A percentile compares a stretch with the other conserved stretches of the same genome.
Conservation (phyloP, 1,140 invertebrate species). For the Lutraria rhynchaena region DNA sequence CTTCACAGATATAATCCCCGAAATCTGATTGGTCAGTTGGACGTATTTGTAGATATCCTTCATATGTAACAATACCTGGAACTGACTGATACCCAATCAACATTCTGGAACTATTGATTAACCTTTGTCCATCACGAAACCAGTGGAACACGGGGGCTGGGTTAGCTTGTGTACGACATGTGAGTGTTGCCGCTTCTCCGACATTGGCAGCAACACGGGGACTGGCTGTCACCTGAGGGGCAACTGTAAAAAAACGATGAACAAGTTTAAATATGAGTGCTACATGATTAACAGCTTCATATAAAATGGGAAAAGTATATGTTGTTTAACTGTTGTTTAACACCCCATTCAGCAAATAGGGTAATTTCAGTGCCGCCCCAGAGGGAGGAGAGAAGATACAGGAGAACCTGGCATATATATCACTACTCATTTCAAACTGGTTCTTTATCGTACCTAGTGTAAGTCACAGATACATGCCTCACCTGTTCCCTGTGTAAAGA, state of each 20-base stretch:
- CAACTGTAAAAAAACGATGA: slow-evolving; percentile 52
- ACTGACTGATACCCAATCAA: slow-evolving; percentile 3
- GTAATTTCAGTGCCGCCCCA: no score
- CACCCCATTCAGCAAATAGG: no score
- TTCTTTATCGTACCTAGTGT: no score
- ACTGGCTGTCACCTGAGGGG: slow-evolving; percentile 45
- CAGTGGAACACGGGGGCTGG: slow-evolving; percentile 68
- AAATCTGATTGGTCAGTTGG: slow-evolving; percentile 48
- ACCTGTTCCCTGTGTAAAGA: no score
- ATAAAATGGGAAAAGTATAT: neutral
- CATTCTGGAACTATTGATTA: slow-evolving; percentile 32
- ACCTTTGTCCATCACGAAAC: slow-evolving; percentile 60
- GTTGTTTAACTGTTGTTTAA: no score
- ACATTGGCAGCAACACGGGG: slow-evolving; percentile 61
- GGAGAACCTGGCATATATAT: no score
- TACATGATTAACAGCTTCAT: neutral
- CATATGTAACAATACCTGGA: slow-evolving; percentile 20
- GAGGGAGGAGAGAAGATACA: no score
- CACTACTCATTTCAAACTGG: no score
- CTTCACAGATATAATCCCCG: slow-evolving; percentile 68
- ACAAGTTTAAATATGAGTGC: neutral
- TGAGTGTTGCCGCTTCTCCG: slow-evolving; percentile 46
- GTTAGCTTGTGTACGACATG: slow-evolving; percentile 63
- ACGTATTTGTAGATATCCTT: slow-evolving; percentile 55
- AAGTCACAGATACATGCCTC: no score